Evolutionary conservation across 2,888 invertebrate species (phyloP), one percentile per base, ranked within the genome.

Genomic region (Schizaphis graminum): DNA sequence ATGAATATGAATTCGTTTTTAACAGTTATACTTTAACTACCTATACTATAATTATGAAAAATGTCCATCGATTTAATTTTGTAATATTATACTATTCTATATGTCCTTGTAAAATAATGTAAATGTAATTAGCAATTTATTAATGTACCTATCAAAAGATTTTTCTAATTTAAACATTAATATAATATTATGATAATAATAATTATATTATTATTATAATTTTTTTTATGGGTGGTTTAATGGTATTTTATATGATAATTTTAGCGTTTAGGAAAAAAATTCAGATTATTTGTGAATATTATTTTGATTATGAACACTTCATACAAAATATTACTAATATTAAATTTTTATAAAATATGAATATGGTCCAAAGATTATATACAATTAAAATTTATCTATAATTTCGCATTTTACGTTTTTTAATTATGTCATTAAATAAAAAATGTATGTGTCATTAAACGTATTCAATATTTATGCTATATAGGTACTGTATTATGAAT

Each of bases 341-440:
- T 35, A 57, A 57, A 41, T 57, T 87, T 35, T 56, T 89, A 77
- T 77, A 77, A 77, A 35, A 35, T 21, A 44, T 35, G 57, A 41
- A 47, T 91, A 44, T 24, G n/a, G 91, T 85, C n/a, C 85, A 91
- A 91, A 86, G 91, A 86, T 21, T 57, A 44, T 89, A 26, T 26
- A 57, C 85, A 57, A 57, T 44, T 57, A 24, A 91, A 91, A 85
- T 24, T 86, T 41, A 91, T 86, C 44, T 24, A 47, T 57, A 57
- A 91, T 91, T 91, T 91, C 85, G 91, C 91, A 91, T 91, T 85
- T 57, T 41, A 91, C 41, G 24, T 91, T 28, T 77, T 77, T n/a
- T 41, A 56, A 67, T 47, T 67, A 47, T n/a, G n/a, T n/a, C n/a
- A n/a, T n/a, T n/a, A n/a, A n/a, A n/a, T n/a, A n/a, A n/a, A n/a